Base-by-base conservation (phyloP, 2,113 vertebrate species). In the Syngnathus typhle region DNA sequence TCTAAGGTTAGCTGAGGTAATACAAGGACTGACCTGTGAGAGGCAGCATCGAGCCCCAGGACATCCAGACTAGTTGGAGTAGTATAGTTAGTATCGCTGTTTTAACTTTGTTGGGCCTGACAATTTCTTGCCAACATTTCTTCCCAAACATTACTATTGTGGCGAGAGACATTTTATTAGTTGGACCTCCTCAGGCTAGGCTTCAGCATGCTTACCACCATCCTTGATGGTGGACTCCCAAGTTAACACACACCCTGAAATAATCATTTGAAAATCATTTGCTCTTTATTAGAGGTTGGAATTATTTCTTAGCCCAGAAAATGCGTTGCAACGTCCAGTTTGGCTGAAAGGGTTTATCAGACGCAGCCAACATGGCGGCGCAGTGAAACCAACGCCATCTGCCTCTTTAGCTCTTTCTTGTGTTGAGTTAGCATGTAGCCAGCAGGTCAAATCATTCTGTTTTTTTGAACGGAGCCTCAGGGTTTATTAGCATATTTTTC, bases 401-500 rank as follows among this genome's bases (percentile, higher is more conserved):
- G 87, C 76, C 77, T 78, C 67, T 83, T 83, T 75, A 76, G 77
- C 77, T 82, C 80, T 76, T 79, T 72, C 79, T 65, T 70, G 80
- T 83, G 70, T 72, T 37, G 68, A 78, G 76, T 76, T 80, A 67
- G 47, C 71, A 77, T 73, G 72, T 76, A 81, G 78, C 65, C 19
- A 79, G 67, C 55, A 16, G 78, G 78, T 77, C 71, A 65, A 72
- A 65, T 78, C 68, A 69, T 82, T 82, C 80, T 82, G 76, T 54
- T 77, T 80, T 77, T 81, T 75, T 78, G 65, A 82, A 61, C 78
- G 60, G 78, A 83, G 82, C 80, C 74, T 84, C 77, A 61, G 76
- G 55, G 74, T 77, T 69, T 69, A 89, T 89, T 88, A 84, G 83
- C 88, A 89, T 89, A 84, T 83, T 87, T 83, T 80, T 68, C 77